These are phyloP conservation scores for Gallinago media DNA, from an alignment of 2,113 vertebrate species.

Conservation along the genomic window DNA sequence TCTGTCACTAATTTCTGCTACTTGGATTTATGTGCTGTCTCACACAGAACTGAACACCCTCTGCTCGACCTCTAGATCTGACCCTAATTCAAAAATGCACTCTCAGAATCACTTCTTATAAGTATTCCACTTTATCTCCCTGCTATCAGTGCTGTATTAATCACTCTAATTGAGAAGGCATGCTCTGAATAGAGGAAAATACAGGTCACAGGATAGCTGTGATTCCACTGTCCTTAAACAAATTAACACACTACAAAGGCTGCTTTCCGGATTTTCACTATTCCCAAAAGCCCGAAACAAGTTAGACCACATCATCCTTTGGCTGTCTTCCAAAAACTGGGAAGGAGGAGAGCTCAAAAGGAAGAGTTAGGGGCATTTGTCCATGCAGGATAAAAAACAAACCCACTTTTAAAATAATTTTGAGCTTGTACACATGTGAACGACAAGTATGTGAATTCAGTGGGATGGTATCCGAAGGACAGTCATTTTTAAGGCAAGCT, in stretches of 20 bases:
- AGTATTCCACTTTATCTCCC: neutral
- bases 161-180: neutral
- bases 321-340: neutral
- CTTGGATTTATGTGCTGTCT: neutral
- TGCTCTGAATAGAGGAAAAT: neutral
- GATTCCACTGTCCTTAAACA: neutral
- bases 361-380: neutral
- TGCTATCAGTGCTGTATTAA: neutral
- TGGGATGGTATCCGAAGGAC: neutral
- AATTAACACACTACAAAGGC: rapidly evolving
- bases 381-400: neutral
- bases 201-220: neutral
- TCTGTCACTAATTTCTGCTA: neutral
- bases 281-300: neutral
- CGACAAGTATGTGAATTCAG: neutral
- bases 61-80: neutral
- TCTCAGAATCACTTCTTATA: neutral
- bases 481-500: neutral
- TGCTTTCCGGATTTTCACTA: neutral
- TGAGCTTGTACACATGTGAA: neutral
- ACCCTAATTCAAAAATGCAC: neutral
- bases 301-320: neutral
- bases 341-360: neutral
- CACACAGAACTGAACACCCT: neutral
- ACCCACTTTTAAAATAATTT: neutral